Evolutionary conservation across 2,888 invertebrate species (phyloP), one percentile per base, ranked within the genome.

Genomic region (Beris chalybata): DNA sequence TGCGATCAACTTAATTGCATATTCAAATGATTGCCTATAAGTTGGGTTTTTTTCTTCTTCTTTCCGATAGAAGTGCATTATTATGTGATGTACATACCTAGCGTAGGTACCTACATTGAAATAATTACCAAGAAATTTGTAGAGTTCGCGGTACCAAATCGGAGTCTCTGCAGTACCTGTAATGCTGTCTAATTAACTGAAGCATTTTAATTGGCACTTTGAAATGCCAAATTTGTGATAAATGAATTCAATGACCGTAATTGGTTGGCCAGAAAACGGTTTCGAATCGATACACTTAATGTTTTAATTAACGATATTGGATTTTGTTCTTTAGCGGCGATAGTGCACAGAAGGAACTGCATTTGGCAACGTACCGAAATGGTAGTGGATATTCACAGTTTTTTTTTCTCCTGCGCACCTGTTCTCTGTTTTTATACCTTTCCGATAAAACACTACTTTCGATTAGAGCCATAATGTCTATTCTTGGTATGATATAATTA

Each of bases 131-230:
- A 56, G 56, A 13, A 9, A 30, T 56, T 56, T 43, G n/a, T 7
- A 43, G 15, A 56, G 15, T 56, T n/a, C 9, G n/a, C 6, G 22
- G 56, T 15, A n/a, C 43, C 38, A 56, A 56, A 38, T 13, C 38
- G 38, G 38, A 1, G 9, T 1, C 38, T 5, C 38, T 5, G 9
- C 38, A 38, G 38, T 9, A 9, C 38, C 38, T 7, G 63, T 22
- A 64, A 53, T 64, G 56, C 30, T n/a, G 58, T 50, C 45, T 61
- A 64, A 68, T 61, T 61, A 68, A 56, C 38, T 45, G 15, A 65
- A 54, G 54, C 53, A 68, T 68, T 68, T 68, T 68, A 68, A 68
- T 68, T 68, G 67, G 61, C 13, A 56, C 56, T 29, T 43, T 32
- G 15, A 61, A 61, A 61, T 44, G 44, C 67, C 55, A 65, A 65